A percentile compares a stretch with the other conserved stretches of the same genome.
phyloP scores from a whole-genome alignment of 2,797 vertebrate genomes.

The Muscicapa striata region DNA sequence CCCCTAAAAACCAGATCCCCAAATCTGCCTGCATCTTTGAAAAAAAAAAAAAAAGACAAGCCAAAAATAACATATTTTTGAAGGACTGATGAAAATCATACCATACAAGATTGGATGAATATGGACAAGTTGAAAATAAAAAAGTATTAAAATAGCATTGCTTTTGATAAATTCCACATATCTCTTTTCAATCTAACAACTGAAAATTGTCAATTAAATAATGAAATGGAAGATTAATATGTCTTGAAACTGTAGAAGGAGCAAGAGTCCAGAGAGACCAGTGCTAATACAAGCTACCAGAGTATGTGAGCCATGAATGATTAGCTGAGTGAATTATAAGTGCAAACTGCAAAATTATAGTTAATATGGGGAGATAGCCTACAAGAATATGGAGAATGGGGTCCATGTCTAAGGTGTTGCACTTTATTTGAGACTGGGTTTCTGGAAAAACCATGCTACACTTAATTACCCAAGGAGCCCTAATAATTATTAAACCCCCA shows the following conservation, averaged over 20 bases:
- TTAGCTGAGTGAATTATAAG: not conserved
- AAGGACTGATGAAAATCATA: not conserved
- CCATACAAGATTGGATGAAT: not conserved
- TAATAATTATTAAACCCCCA: not conserved
- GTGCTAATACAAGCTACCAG: accelerated
- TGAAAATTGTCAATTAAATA: not conserved
- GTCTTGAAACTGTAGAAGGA: not conserved
- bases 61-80: not conserved
- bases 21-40: not conserved
- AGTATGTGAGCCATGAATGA: not conserved
- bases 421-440: not conserved
- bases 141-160: not conserved
- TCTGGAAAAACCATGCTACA: not conserved
- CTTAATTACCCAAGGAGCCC: not conserved
- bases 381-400: not conserved
- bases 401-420: no score
- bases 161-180: not conserved
- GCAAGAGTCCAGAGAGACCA: not conserved
- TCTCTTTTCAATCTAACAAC: not conserved
- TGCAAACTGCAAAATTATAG: not conserved
- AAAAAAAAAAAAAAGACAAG: not conserved
- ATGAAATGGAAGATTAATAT: not conserved
- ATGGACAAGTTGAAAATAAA: not conserved
- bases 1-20: not conserved
- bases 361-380: not conserved